A percentile compares a stretch with the other conserved stretches of the same genome.
These are phyloP conservation scores for Valencia hispanica DNA, from an alignment of 2,797 vertebrate genomes.

Conservation along the genomic window DNA sequence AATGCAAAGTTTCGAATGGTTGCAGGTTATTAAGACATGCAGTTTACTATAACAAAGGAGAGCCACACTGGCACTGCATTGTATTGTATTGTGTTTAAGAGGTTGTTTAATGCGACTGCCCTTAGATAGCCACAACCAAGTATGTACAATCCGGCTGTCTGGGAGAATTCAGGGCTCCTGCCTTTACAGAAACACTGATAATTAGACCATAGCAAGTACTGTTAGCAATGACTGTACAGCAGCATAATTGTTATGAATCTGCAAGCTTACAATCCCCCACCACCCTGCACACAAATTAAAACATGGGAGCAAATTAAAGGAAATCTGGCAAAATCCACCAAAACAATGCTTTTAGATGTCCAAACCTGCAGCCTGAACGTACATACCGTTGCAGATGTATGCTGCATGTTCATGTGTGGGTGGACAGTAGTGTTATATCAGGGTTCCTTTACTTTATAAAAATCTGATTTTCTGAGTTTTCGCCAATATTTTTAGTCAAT, in stretches of 20 bases:
- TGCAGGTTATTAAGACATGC: constrained; percentile 80
- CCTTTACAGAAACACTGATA: constrained; percentile 51
- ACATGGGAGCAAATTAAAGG: constrained; percentile 39
- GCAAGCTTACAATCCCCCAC: constrained; percentile 31
- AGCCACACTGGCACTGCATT: constrained; percentile 61
- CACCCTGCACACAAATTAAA: constrained; percentile 15
- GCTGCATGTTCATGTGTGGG: background rate
- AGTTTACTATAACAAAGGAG: constrained; percentile 61
- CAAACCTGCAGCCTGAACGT: background rate
- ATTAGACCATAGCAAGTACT: constrained; percentile 63
- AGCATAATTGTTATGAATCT: constrained; percentile 57
- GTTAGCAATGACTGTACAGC: constrained; percentile 74
- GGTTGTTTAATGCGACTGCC: constrained; percentile 25
- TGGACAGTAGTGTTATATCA: background rate
- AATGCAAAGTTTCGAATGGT: constrained; percentile 68
- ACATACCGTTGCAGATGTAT: background rate
- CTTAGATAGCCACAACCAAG: constrained; percentile 60
- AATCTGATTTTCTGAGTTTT: no score
- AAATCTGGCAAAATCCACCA: constrained; percentile 17
- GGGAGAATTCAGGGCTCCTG: constrained; percentile 33
- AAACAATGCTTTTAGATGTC: background rate
- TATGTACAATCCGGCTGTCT: constrained; percentile 63
- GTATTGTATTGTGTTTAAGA: constrained; percentile 54
- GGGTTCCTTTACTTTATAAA: no score
- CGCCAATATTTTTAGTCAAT: background rate